Evolutionary conservation across 2,888 invertebrate genomes (phyloP), one percentile per base, ranked within the genome.

Genomic region (Sceliomorpha sp.): DNA sequence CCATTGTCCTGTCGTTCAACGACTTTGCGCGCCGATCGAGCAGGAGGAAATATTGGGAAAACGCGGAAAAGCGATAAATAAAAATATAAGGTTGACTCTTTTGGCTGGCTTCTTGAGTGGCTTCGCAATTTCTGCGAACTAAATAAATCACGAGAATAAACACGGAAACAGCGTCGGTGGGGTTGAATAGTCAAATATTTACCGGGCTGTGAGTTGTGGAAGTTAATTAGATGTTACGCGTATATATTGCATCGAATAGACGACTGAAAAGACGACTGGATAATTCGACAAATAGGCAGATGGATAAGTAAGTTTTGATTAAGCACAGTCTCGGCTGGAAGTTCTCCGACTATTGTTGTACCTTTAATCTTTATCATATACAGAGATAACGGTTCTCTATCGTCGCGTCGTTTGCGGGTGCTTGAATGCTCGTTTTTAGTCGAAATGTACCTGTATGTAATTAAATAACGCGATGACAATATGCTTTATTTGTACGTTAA

Each of bases 171-270:
- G 2, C 14, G 34, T 36, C 36, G 15, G 13, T 48, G 9, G n/a
- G n/a, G 8, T 27, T 36, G 36, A 10, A 26, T 15, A 9, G 9
- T 26, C 36, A 48, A 48, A 48, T 36, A 48, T 48, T 48, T 36
- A 13, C 36, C 6, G 7, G 15, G 24, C 5, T 15, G 13, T 36
- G 15, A 36, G 34, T 39, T 24, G 48, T 20, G 10, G 32, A 32
- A 14, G 48, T 36, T 48, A 48, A 48, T 48, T 26, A 48, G 36
- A 48, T 47, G 13, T 31, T 20, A 47, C 17, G 4, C 24, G 10
- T 9, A 20, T 14, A 26, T 24, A 12, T 48, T 36, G 13, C n/a
- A 36, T 15, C 17, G 15, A n/a, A 24, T 4, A 29, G 6, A 12
- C 39, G 20, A 20, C 2, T 39, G 12, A 24, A 39, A 39, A 17